These are phyloP conservation scores for Baronia brevicornis DNA, from an alignment of 2,888 invertebrate genomes.

Conservation along the genomic window DNA sequence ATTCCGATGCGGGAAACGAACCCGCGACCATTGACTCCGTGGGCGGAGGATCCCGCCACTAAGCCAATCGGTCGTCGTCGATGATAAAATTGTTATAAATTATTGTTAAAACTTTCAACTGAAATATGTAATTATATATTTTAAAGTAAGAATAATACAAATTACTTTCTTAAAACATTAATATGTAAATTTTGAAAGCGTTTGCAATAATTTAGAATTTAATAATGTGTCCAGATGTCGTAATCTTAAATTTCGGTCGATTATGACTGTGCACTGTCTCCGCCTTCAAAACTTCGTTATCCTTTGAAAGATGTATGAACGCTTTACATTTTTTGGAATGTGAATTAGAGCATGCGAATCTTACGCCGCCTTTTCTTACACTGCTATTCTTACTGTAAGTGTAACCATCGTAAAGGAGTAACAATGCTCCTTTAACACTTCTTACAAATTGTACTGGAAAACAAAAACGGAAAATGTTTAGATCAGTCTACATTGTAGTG, in stretches of 20 bases:
- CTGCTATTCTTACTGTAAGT: constrained; percentile 32
- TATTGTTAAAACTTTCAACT: no score
- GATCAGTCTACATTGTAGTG: no score
- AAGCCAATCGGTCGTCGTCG: no score
- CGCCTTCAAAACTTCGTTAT: constrained; percentile 23
- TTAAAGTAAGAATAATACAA: no score
- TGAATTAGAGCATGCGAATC: constrained; percentile 32
- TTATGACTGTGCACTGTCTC: constrained; percentile 29
- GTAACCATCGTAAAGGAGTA: constrained; percentile 29
- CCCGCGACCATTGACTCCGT: no score
- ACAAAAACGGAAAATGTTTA: no score
- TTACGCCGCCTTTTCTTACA: constrained; percentile 26
- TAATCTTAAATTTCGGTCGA: constrained; percentile 20
- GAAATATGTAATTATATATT: no score
- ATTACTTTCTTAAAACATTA: no score
- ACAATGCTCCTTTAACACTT: constrained; percentile 14
- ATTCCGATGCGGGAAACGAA: no score
- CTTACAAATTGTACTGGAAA: constrained; percentile 14
- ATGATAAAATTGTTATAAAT: no score
- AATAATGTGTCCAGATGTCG: constrained; percentile 14
- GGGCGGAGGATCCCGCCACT: no score
- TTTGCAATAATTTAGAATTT: background rate
- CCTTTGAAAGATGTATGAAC: constrained; percentile 25
- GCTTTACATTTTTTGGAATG: constrained; percentile 32
- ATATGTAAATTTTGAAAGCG: background rate